Evolutionary conservation across 2,888 invertebrate genomes (phyloP), one percentile per base, ranked within the genome.

Genomic region (Mactromeris polynyma): DNA sequence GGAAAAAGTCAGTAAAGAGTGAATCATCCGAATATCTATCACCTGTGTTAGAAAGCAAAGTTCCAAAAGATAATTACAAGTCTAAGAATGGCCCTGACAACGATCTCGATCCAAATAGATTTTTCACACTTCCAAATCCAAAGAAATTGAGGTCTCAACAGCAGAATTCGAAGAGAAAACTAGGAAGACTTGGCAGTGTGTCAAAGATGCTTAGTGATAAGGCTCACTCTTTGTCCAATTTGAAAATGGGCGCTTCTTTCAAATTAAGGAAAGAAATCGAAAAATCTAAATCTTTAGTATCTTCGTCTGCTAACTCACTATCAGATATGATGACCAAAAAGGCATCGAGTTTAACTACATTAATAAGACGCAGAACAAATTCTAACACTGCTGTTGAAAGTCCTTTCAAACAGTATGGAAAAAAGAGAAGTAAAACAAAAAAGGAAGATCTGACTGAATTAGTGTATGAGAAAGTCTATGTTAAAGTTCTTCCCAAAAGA

Each of bases 231-330:
- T 79, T 92, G n/a, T 87, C 91, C 69, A 89, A 86, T 51, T 54
- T 90, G 7, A 89, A 81, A 77, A 79, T 90, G 14, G 89, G 91
- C 31, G 83, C 88, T 21, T 92, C 91, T 0, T 92, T 92, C 73
- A 92, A 92, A 78, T 14, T 92, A 2, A 90, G 91, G 79, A 90
- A 86, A 85, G 91, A 91, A 40, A 81, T 85, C 21, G 91, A 91
- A 51, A 89, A 87, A 26, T 78, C 83, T n/a, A 91, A 84, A 86
- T 54, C 79, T 9, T 83, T 85, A 26, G 84, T 84, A n/a, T 87
- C 86, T 14, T 82, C 82, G 21, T 87, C 89, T 51, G 88, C 92
- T n/a, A 85, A 81, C 17, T 90, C 92, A 31, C 85, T 90, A 40
- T 89, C 92, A 33, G 90, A 86, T 81, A 78, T 90, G 40, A 88